A percentile compares a stretch with the other conserved stretches of the same genome.
Evolutionary conservation across 2,797 vertebrate species (phyloP).

Genomic region (Spizella passerina): DNA sequence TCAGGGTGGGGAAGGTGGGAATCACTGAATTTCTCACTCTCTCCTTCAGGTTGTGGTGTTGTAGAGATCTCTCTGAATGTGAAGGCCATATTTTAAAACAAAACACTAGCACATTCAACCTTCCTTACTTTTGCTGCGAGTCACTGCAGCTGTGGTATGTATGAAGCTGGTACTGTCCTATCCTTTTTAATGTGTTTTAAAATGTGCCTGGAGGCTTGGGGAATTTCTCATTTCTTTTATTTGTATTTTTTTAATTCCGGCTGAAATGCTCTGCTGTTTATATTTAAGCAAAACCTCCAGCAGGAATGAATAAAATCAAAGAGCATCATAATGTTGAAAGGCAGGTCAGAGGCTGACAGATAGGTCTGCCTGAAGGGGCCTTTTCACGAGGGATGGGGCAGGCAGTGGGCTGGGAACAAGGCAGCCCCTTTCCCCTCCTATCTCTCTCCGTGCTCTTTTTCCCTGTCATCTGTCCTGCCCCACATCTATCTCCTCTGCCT

Average conservation of each 20-base stretch:
- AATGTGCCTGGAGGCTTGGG: slow-evolving; percentile 45
- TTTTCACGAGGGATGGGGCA: slow-evolving; percentile 1
- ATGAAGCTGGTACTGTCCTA: slow-evolving; percentile 30
- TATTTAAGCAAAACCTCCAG: slow-evolving; percentile 62
- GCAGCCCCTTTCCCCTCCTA: slow-evolving; percentile 23
- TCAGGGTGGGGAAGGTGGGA: background rate
- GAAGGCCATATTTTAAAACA: slow-evolving; percentile 4
- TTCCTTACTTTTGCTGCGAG: background rate
- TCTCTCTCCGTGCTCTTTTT: background rate
- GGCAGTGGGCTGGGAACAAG: background rate
- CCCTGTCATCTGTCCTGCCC: background rate
- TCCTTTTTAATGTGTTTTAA: slow-evolving; percentile 17
- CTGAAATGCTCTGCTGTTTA: slow-evolving; percentile 70
- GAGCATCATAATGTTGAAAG: slow-evolving; percentile 17
- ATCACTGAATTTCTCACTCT: background rate
- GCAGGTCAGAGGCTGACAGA: background rate
- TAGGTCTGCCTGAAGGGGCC: slow-evolving; percentile 10
- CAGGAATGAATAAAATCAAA: slow-evolving; percentile 67
- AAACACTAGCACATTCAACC: slow-evolving; percentile 43
- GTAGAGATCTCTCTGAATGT: background rate
- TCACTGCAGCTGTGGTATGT: slow-evolving; percentile 50
- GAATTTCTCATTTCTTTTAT: slow-evolving; percentile 60
- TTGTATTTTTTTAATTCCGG: slow-evolving; percentile 58
- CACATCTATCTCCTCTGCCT: background rate
- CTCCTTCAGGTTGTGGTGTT: background rate